Evolutionary conservation across 2,888 invertebrate genomes (phyloP), one percentile per base, ranked within the genome.

Genomic region (Timema podura): DNA sequence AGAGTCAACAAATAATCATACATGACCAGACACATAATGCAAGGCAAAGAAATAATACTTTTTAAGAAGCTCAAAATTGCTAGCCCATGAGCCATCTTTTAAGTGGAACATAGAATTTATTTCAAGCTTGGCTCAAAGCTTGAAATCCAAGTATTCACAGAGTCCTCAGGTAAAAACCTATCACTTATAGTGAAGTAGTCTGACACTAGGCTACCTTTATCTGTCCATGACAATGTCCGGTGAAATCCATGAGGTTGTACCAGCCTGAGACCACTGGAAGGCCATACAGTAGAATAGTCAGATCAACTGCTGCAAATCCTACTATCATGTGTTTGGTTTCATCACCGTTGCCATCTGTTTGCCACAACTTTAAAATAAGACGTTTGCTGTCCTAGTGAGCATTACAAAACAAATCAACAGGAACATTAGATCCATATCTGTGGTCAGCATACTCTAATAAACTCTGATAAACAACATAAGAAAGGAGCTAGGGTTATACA

Each of bases 221-320:
- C 77, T 88, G 87, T 2, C 88, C 89, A 72, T 86, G 86, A 65
- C 85, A 84, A 68, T 83, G 82, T 69, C 80, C 79, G 64, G 77
- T 82, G 74, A 87, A 86, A 75, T 88, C 87, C n/a, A 86, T 82
- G 65, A 89, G 86, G 77, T 87, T 86, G 76, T 86, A 88, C 85
- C 87, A 87, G n/a, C 87, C 88, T 65, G 83, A 84, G 66, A 88
- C 82, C 48, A 81, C 81, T 10, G 85, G 83, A 74, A 85, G 81
- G 6, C 84, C 84, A 51, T 82, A 80, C 30, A 82, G 75, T 46
- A 88, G 79, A 30, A 84, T 82, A 5, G 83, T 85, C 57, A 89
- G 79, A 80, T 88, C 87, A 45, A 89, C 78, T 6, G 86, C 83
- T 11, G 86, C 84, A 78, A 87, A 86, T 6, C 88, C 88, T 68